A percentile compares a stretch with the other conserved stretches of the same genome.
phyloP scores from a whole-genome alignment of 2,888 invertebrate species.

The Metellina segmentata region DNA sequence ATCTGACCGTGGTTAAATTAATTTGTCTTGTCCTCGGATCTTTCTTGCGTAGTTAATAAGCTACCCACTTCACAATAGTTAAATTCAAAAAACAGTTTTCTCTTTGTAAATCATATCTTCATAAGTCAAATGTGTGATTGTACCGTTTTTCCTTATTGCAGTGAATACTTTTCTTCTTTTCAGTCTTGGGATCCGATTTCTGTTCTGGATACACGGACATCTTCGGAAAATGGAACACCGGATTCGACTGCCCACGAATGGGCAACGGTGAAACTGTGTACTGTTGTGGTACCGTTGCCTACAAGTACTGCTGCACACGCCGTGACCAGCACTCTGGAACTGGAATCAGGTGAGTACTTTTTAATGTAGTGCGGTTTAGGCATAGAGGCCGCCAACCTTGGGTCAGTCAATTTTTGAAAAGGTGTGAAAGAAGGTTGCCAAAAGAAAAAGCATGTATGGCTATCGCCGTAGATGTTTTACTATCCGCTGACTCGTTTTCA shows the following conservation, averaged over 20 bases:
- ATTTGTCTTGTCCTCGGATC: no score
- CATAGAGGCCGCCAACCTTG: no score
- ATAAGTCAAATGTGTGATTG: no score
- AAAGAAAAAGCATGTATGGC: no score
- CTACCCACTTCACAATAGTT: no score
- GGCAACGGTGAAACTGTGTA: constrained; percentile 80
- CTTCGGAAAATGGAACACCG: constrained; percentile 81
- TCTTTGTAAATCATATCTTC: background rate
- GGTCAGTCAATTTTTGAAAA: no score
- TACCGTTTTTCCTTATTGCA: background rate
- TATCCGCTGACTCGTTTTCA: no score
- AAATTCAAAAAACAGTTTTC: background rate
- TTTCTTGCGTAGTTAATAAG: no score
- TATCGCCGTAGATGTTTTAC: no score
- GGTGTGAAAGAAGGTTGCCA: no score
- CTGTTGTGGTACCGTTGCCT: constrained; percentile 82
- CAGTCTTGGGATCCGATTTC: constrained; percentile 81
- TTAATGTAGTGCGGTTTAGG: no score
- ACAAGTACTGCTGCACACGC: constrained; percentile 81
- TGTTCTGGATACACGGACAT: constrained; percentile 81
- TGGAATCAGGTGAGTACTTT: constrained; percentile 47
- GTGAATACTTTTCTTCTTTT: constrained; percentile 39
- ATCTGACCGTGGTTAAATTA: no score
- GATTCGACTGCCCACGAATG: constrained; percentile 81
- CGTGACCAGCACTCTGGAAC: constrained; percentile 64